phyloP scores from a whole-genome alignment of 2,797 vertebrate species.

The Sphenodon punctatus region DNA sequence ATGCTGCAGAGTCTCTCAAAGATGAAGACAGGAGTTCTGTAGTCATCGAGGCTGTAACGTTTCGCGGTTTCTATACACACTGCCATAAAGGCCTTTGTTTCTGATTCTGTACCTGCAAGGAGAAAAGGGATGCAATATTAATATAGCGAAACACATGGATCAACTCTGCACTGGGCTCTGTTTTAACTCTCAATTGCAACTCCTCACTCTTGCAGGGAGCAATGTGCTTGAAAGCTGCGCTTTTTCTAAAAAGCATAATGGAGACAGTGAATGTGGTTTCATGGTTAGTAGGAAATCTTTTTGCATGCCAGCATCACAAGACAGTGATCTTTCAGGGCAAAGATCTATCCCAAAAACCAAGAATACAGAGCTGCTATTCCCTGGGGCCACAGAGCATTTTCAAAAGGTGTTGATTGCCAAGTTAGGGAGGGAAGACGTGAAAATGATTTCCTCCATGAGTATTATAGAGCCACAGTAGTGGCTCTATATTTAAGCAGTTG shows the following conservation, averaged over 20 bases:
- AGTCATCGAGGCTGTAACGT: constrained; percentile 95
- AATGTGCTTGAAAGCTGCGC: not conserved
- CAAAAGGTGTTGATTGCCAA: not conserved
- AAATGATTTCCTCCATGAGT: not conserved
- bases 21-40: constrained; percentile 97
- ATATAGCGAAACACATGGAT: not conserved
- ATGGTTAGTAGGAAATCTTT: not conserved
- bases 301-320: not conserved
- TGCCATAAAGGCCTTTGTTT: constrained; percentile 99
- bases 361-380: too few species aligned
- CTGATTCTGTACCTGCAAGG: constrained; percentile 91
- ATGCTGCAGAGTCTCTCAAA: constrained; percentile 98
- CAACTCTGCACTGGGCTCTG: not conserved
- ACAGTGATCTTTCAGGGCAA: constrained; percentile 15
- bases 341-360: not conserved
- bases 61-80: constrained; percentile 99
- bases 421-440: not conserved
- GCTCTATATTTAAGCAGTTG: too few species aligned
- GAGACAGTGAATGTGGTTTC: not conserved
- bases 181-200: not conserved
- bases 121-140: not conserved
- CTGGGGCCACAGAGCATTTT: not conserved
- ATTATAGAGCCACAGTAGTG: too few species aligned
- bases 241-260: not conserved
- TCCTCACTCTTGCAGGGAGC: not conserved